phyloP scores from a whole-genome alignment of 2,888 invertebrate genomes.

The Sympetrum striolatum region DNA sequence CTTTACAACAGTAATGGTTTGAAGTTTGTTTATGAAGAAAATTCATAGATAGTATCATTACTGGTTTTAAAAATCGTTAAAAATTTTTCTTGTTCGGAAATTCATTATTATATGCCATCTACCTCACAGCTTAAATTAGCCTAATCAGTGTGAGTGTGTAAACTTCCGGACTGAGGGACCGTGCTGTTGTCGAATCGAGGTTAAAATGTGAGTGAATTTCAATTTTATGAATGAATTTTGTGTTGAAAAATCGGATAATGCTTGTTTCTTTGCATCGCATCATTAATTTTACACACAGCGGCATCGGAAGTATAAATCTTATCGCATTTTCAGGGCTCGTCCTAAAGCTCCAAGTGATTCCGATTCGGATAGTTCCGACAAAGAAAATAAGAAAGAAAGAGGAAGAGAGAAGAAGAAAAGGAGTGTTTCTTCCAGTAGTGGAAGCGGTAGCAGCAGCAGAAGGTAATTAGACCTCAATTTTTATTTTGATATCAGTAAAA shows the following conservation, averaged over 20 bases:
- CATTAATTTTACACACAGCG: not conserved
- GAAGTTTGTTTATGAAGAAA: not conserved
- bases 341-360: constrained; percentile 55
- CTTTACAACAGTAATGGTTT: not conserved
- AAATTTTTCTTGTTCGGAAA: not conserved
- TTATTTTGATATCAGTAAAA: too few relatives aligned
- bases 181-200: not conserved
- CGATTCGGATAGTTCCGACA: constrained; percentile 69
- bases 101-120: not conserved
- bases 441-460: constrained; percentile 81
- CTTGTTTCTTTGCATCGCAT: not conserved
- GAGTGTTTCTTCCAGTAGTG: constrained; percentile 77
- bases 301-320: not conserved
- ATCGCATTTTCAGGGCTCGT: constrained; percentile 68
- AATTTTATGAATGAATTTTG: not conserved
- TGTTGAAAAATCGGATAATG: not conserved
- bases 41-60: too few relatives aligned
- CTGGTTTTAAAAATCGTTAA: not conserved
- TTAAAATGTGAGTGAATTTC: not conserved
- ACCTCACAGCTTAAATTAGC: not conserved
- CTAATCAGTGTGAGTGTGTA: not conserved
- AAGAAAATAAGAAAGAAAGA: constrained; percentile 75
- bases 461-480: constrained; percentile 45
- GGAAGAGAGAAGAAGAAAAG: constrained; percentile 70
- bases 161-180: not conserved